Conservation (phyloP, 2,888 invertebrate species). For the Eristalis intricaria region DNA sequence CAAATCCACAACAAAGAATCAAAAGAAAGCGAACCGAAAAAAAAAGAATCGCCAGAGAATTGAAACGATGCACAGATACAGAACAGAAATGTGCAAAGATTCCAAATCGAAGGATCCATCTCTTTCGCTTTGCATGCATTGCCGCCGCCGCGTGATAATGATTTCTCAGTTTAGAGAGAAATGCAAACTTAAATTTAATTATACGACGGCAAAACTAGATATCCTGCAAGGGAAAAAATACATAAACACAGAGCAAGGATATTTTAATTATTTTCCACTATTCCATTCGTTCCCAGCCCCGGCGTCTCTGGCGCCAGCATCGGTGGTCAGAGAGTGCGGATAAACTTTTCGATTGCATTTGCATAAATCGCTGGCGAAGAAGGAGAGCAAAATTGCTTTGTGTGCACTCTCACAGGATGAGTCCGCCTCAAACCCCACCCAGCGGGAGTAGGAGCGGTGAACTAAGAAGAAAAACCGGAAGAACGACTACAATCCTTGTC, state of each 20-base stretch:
- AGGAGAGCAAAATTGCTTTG: slow-evolving; percentile 70
- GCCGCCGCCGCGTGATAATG: slow-evolving; percentile 55
- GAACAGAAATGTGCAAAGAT: slow-evolving; percentile 32
- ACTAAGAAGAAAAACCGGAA: slow-evolving; percentile 4
- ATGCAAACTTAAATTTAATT: slow-evolving; percentile 71
- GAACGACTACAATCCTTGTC: slow-evolving; percentile 1
- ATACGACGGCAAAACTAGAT: slow-evolving; percentile 32
- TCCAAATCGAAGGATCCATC: slow-evolving; percentile 62
- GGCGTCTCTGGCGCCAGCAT: not conserved
- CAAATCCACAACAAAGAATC: slow-evolving; percentile 13
- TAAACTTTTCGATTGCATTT: slow-evolving; percentile 71
- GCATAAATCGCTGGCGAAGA: slow-evolving; percentile 68
- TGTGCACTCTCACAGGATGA: slow-evolving; percentile 43
- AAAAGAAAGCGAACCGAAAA: not conserved
- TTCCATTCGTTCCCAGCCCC: slow-evolving; percentile 21
- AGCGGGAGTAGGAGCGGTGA: not conserved
- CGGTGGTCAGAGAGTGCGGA: slow-evolving; percentile 63
- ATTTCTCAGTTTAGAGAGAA: slow-evolving; percentile 70
- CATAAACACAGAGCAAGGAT: slow-evolving; percentile 57
- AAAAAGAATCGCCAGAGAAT: not conserved
- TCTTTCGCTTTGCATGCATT: slow-evolving; percentile 31
- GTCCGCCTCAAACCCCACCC: too few species aligned
- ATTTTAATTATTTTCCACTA: slow-evolving; percentile 70
- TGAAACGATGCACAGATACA: slow-evolving; percentile 8
- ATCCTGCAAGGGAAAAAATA: slow-evolving; percentile 7